phyloP scores from a whole-genome alignment of 2,888 invertebrate genomes.

The Macrophya alboannulata region DNA sequence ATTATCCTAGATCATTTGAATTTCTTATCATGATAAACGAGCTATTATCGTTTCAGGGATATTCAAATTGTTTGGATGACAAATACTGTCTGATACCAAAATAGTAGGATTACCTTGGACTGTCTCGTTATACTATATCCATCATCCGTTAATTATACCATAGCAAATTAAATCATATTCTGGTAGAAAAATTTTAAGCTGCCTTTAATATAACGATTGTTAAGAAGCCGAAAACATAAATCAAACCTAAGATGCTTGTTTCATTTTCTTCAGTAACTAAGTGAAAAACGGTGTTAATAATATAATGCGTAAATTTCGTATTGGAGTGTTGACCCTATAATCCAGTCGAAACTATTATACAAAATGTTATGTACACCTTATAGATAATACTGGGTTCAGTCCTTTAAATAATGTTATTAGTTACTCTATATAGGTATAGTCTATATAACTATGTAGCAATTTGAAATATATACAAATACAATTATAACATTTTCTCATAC shows the following conservation, averaged over 20 bases:
- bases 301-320: neutral
- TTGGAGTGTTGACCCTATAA: constrained; percentile 8
- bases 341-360: constrained; percentile 17
- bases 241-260: constrained; percentile 2
- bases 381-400: constrained; percentile 49
- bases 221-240: neutral
- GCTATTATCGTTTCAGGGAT: neutral
- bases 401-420: constrained; percentile 28
- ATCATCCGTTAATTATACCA: neutral
- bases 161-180: constrained; percentile 17
- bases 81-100: neutral
- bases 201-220: constrained; percentile 3
- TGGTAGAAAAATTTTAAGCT: neutral
- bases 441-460: constrained; percentile 22
- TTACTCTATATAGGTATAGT: constrained; percentile 24
- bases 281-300: neutral
- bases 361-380: constrained; percentile 45
- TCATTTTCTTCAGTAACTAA: neutral
- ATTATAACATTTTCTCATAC: constrained; percentile 13
- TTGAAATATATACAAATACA: constrained; percentile 27
- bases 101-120: neutral
- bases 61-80: neutral
- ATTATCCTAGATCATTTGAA: neutral
- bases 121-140: neutral
- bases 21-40: neutral